These are phyloP conservation scores for Microplitis mediator DNA, from an alignment of 1,140 invertebrate genomes.

Conservation along the genomic window DNA sequence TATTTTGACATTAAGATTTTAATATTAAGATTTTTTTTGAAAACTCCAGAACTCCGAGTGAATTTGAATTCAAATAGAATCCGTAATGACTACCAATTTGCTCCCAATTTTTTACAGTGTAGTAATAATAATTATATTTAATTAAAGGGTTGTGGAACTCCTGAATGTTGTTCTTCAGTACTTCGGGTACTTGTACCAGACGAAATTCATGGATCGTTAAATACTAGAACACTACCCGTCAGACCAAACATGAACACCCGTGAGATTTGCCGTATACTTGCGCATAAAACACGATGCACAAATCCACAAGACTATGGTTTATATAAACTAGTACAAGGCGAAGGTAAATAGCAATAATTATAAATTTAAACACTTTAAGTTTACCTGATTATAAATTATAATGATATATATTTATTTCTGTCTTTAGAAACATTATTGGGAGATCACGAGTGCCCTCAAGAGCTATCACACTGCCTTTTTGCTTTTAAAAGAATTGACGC, in stretches of 20 bases:
- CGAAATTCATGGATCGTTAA: slow-evolving; percentile 87
- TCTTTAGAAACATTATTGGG: slow-evolving; percentile 84
- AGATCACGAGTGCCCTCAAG: slow-evolving; percentile 90
- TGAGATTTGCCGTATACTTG: slow-evolving; percentile 91
- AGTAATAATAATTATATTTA: not conserved
- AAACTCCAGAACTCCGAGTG: too few species aligned
- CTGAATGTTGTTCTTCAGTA: slow-evolving; percentile 74
- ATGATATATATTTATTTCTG: slow-evolving; percentile 38
- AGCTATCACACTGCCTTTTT: slow-evolving; percentile 85
- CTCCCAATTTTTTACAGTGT: too few species aligned
- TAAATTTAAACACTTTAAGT: slow-evolving; percentile 10
- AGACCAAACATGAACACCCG: slow-evolving; percentile 89
- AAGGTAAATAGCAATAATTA: slow-evolving; percentile 67
- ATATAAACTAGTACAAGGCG: slow-evolving; percentile 87
- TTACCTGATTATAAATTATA: not conserved
- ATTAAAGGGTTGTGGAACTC: slow-evolving; percentile 59
- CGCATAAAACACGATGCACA: slow-evolving; percentile 90
- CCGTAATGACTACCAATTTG: too few species aligned
- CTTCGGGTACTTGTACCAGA: slow-evolving; percentile 90
- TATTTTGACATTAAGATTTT: too few species aligned
- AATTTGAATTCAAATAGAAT: too few species aligned
- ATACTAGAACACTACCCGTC: slow-evolving; percentile 88
- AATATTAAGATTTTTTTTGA: too few species aligned
- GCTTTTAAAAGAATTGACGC: slow-evolving; percentile 94
- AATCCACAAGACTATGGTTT: slow-evolving; percentile 96